These are phyloP conservation scores for Philhelius pedissequus DNA, from an alignment of 2,888 invertebrate species.

Conservation along the genomic window DNA sequence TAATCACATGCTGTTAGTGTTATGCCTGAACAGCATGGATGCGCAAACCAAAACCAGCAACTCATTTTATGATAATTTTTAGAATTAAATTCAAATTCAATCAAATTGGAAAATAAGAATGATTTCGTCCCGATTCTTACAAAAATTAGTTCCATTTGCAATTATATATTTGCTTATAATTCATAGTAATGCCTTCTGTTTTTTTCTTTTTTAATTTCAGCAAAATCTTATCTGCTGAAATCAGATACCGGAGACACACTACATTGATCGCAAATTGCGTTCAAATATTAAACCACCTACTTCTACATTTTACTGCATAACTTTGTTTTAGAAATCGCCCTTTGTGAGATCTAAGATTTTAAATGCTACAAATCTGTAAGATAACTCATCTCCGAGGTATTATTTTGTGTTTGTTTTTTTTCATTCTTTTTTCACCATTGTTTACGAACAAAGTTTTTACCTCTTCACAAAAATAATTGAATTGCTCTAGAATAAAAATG, in stretches of 20 bases:
- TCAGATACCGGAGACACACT: conserved; percentile 68
- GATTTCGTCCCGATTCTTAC: no score
- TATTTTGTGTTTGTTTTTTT: background rate
- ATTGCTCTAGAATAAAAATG: conserved; percentile 39
- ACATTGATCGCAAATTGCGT: conserved; percentile 67
- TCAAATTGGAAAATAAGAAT: no score
- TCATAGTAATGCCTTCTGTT: background rate
- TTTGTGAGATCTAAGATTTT: conserved; percentile 31
- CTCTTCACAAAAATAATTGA: conserved; percentile 32
- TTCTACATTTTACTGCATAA: background rate
- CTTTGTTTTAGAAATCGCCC: background rate
- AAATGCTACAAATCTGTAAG: conserved; percentile 27
- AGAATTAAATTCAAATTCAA: no score
- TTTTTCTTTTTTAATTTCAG: background rate
- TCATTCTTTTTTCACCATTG: conserved; percentile 3
- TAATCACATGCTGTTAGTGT: no score
- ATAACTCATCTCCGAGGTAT: conserved; percentile 14
- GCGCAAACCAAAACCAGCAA: no score
- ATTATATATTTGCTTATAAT: background rate
- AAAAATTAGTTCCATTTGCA: background rate
- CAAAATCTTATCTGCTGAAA: conserved; percentile 6
- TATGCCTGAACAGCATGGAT: no score
- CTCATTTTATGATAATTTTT: no score
- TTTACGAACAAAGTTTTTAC: background rate
- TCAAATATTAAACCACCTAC: conserved; percentile 16